These are phyloP conservation scores for Nerophis lumbriciformis DNA, from an alignment of 2,113 vertebrate genomes.

Conservation along the genomic window DNA sequence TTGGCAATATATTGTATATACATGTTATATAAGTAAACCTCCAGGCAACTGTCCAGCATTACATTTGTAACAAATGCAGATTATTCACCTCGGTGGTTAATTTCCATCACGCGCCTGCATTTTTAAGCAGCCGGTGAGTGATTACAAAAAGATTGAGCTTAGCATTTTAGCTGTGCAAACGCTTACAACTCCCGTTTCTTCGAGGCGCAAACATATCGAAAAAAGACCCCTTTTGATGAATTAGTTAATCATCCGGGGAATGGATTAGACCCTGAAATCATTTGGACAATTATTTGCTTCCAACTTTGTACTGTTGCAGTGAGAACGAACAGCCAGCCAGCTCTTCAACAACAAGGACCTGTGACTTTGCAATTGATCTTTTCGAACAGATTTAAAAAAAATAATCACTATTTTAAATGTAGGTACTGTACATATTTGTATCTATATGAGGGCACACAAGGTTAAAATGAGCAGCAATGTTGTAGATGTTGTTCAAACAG, in stretches of 20 bases:
- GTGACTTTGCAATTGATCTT: neutral
- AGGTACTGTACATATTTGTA: conserved; percentile 11
- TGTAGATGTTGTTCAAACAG: conserved; percentile 18
- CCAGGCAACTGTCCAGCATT: no score
- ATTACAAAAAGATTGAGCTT: conserved; percentile 12
- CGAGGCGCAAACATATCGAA: neutral
- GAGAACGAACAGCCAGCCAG: no score
- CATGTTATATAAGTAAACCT: no score
- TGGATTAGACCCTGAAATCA: no score
- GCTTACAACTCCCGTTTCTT: neutral
- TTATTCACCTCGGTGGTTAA: neutral
- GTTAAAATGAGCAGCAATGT: no score
- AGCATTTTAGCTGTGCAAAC: neutral
- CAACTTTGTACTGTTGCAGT: no score
- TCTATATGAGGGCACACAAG: conserved; percentile 11
- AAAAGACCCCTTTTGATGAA: neutral
- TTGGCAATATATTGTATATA: no score
- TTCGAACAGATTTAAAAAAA: neutral
- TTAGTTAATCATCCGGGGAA: neutral
- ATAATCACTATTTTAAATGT: no score
- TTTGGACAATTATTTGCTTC: no score
- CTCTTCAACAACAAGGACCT: no score
- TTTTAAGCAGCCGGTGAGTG: conserved; percentile 13
- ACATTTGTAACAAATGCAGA: no score
- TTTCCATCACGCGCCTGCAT: conserved; percentile 21